These are phyloP conservation scores for Gibbula magus DNA, from an alignment of 2,888 invertebrate genomes.

Conservation along the genomic window DNA sequence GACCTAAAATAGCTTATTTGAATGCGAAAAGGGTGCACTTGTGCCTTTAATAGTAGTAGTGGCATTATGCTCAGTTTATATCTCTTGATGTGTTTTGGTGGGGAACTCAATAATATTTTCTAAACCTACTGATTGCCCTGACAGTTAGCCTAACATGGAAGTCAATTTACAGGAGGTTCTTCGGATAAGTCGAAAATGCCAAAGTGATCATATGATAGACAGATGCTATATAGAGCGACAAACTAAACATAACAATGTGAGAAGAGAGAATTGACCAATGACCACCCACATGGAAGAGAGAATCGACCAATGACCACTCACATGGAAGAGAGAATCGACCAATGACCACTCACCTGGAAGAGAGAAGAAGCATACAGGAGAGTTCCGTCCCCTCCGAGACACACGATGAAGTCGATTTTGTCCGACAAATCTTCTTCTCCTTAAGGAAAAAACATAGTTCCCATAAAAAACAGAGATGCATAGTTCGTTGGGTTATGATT, in stretches of 20 bases:
- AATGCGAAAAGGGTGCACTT: too few relatives aligned
- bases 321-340: constrained; percentile 84
- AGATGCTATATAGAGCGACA: too few relatives aligned
- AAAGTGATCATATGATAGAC: background rate
- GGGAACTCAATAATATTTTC: too few relatives aligned
- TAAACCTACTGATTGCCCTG: too few relatives aligned
- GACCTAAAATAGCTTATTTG: too few relatives aligned
- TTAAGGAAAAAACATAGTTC: constrained; percentile 42
- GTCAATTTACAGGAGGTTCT: background rate
- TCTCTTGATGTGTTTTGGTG: too few relatives aligned
- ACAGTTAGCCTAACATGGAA: too few relatives aligned
- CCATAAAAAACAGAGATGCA: background rate
- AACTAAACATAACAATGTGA: background rate
- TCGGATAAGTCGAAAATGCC: background rate
- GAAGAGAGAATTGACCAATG: background rate
- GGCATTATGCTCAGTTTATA: too few relatives aligned
- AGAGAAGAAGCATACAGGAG: constrained; percentile 94
- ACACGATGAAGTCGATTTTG: constrained; percentile 97
- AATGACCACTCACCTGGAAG: constrained; percentile 80
- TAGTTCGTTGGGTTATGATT: background rate
- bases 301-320: background rate
- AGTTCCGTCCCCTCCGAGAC: constrained; percentile 97
- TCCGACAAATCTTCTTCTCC: constrained; percentile 94
- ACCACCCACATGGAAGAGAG: background rate
- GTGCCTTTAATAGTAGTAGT: too few relatives aligned